Evolutionary conservation across 2,113 vertebrate genomes (phyloP), one percentile per base, ranked within the genome.

Genomic region (Piprites chloris): DNA sequence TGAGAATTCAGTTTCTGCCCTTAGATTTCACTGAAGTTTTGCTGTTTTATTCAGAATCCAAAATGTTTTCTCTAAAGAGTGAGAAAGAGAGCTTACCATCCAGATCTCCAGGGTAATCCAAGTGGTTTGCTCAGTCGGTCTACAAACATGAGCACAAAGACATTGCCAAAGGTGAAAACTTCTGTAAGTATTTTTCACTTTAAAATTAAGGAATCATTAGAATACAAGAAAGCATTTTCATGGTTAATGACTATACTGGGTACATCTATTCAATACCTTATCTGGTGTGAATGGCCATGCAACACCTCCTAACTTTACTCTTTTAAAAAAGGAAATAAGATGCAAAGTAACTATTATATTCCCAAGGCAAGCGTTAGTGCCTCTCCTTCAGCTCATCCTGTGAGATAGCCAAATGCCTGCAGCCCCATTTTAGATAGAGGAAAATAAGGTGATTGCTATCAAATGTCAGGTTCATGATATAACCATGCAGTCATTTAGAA

Each of bases 271-370:
- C 92, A 72, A 22, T 67, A 37, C 72, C 52, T 96, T 95, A 91
- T 93, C 94, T 93, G 59, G 92, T 94, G 91, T 90, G 88, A 95
- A 94, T 71, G 77, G 87, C 47, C 30, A 6, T 55, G 74, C 28
- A 50, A 90, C 58, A 47, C 69, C 50, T 84, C 44, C 65, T 50
- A 52, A 37, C 55, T 93, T 90, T 67, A 49, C 47, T 77, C 52
- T 49, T 79, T 71, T 35, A 28, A 22, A 46, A 85, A 92, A 95
- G 88, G 88, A 93, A 94, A 72, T 74, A 87, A 88, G 42, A 77
- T 95, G 94, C 91, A 95, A 91, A 97, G 52, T 90, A 92, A 81
- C 76, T 72, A 84, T 95, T 95, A 72, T 91, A 87, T 90, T 90
- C 89, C 85, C 37, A 33, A 71, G 56, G 53, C 52, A 75, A 86